Evolutionary conservation across 1,140 invertebrate species (phyloP).

Genomic region (Drosophila sechellia): DNA sequence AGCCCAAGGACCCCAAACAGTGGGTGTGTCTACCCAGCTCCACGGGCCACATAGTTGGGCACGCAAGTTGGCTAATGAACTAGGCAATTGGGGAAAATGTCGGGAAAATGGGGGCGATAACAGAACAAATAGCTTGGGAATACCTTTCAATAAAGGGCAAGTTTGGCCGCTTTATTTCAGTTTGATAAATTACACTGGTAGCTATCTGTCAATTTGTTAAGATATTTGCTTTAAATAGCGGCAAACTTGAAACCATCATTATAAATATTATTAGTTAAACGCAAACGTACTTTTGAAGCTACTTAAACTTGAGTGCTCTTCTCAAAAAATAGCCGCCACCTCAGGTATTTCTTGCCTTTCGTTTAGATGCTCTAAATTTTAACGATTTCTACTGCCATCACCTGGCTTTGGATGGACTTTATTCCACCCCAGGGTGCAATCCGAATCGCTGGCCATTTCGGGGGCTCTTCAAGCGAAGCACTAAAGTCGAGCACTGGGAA

Average conservation of each 20-base stretch:
- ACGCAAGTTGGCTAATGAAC: slow-evolving; percentile 44
- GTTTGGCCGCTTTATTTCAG: slow-evolving; percentile 11
- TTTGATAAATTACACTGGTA: slow-evolving; percentile 7
- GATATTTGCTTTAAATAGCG: background rate
- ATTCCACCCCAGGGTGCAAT: background rate
- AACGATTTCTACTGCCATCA: background rate
- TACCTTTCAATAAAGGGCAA: slow-evolving; percentile 26
- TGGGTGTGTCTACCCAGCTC: slow-evolving; percentile 6
- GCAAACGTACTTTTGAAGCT: background rate
- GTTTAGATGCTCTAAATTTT: background rate
- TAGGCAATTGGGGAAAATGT: background rate
- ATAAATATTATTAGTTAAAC: background rate
- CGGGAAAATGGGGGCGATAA: slow-evolving; percentile 3
- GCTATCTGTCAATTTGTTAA: background rate
- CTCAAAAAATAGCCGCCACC: background rate
- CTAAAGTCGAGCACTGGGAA: slow-evolving; percentile 45
- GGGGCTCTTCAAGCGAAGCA: slow-evolving; percentile 35
- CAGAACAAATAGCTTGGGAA: slow-evolving; percentile 40
- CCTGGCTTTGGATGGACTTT: background rate
- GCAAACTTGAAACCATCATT: background rate
- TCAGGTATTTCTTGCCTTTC: background rate
- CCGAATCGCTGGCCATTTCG: slow-evolving; percentile 4
- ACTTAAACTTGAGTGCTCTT: background rate
- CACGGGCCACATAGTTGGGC: slow-evolving; percentile 6
- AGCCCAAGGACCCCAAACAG: slow-evolving; percentile 13